Conservation (phyloP, 2,113 vertebrate genomes). For the Lagopus muta region DNA sequence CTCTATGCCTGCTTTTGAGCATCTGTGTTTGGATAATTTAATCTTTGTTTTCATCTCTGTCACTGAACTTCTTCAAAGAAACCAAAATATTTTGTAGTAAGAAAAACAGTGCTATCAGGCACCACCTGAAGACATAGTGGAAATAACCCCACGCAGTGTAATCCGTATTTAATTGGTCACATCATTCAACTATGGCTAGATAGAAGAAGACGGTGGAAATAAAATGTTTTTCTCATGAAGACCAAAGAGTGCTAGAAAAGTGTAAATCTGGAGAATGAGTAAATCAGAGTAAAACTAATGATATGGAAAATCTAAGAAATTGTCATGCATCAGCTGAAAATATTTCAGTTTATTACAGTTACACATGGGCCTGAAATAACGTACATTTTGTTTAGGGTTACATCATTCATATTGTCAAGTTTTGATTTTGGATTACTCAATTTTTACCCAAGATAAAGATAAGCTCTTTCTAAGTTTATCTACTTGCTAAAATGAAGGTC, state of each 20-base stretch:
- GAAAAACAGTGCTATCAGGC: slow-evolving; percentile 26
- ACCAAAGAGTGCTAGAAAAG: neutral
- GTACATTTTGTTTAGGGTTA: neutral
- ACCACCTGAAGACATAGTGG: slow-evolving; percentile 2
- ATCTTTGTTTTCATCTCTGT: slow-evolving; percentile 61
- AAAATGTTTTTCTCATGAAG: neutral
- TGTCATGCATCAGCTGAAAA: neutral
- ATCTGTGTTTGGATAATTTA: slow-evolving; percentile 62
- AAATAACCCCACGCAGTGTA: neutral
- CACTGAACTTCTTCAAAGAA: slow-evolving; percentile 48
- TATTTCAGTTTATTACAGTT: neutral
- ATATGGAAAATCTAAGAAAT: neutral
- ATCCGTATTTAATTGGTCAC: neutral
- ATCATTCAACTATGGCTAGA: neutral
- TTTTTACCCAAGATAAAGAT: neutral
- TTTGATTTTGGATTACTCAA: neutral
- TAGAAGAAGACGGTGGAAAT: neutral
- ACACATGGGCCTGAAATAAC: neutral
- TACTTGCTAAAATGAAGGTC: neutral
- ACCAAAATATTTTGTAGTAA: slow-evolving; percentile 50
- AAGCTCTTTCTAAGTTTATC: neutral
- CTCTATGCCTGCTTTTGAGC: slow-evolving; percentile 34
- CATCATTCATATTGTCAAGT: neutral
- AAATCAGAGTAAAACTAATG: neutral
- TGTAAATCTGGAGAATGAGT: neutral